A percentile compares a stretch with the other conserved stretches of the same genome.
These are phyloP conservation scores for Macaca fascicularis DNA, from an alignment of 2,113 vertebrate genomes.

Conservation along the genomic window DNA sequence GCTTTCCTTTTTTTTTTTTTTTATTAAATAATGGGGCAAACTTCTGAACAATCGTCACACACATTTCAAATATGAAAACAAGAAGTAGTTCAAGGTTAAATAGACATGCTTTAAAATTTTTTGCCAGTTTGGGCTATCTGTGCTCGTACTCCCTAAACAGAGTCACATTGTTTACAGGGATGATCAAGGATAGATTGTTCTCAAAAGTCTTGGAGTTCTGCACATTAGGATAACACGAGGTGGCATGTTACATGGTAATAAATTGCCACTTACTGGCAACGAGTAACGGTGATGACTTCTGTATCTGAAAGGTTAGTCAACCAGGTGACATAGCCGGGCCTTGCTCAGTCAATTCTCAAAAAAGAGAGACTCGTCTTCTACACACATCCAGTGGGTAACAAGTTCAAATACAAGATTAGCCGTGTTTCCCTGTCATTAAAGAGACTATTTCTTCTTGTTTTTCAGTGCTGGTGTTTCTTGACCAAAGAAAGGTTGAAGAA, in stretches of 20 bases:
- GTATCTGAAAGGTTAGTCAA: background rate
- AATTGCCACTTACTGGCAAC: background rate
- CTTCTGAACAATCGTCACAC: background rate
- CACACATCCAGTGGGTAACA: background rate
- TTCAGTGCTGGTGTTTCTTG: background rate
- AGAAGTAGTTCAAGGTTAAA: constrained; percentile 6
- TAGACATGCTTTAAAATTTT: background rate
- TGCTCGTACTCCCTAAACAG: background rate
- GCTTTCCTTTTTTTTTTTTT: background rate
- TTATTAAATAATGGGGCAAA: background rate
- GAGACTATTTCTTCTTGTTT: background rate
- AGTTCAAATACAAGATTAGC: background rate
- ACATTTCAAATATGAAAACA: constrained; percentile 17
- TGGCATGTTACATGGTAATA: background rate
- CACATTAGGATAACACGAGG: background rate
- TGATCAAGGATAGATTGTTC: background rate
- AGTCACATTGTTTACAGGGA: background rate
- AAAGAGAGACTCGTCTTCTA: background rate
- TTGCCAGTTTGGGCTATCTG: background rate
- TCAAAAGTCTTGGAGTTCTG: background rate
- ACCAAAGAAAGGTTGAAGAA: background rate
- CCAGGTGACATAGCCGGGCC: background rate
- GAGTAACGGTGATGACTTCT: background rate
- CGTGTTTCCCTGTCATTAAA: background rate
- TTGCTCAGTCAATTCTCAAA: background rate